Evolutionary conservation across 2,888 invertebrate species (phyloP), one percentile per base, ranked within the genome.

Genomic region (Drosophila phalerata): DNA sequence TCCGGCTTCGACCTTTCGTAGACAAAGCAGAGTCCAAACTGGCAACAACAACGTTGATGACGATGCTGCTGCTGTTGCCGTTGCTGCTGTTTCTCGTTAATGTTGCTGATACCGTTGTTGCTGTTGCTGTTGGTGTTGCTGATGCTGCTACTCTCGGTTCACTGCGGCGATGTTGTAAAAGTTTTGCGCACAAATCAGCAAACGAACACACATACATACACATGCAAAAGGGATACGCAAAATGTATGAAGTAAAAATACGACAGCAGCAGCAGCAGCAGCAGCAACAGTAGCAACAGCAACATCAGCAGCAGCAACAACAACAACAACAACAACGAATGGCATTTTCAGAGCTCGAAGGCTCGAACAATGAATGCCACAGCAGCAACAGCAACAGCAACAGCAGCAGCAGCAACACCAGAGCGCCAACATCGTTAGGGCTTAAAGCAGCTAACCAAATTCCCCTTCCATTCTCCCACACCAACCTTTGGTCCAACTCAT

Each of bases 101-200:
- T 22, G 45, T 9, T 55, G 53, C 67, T 51, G 65, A 49, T 67
- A 67, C 51, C 56, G 78, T 55, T 65, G 75, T 77, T 75, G 77
- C 72, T 79, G 74, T 78, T 32, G 57, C 57, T 65, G 69, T 32
- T 60, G 65, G 61, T 65, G 70, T 17, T 58, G 60, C 57, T 71
- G 84, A 61, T 81, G 67, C 67, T 70, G 79, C 72, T 84, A 64
- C 83, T 80, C 81, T 79, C 73, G 77, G 69, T 79, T 77, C 83
- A 80, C 67, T 76, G 69, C 77, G 67, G 89, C 74, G 88, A 84
- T 85, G 89, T 85, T 85, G 84, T 88, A 88, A 88, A 90, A 89
- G 77, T 90, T 89, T 89, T 83, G 89, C 81, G 89, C 88, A 90
- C 89, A 90, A 90, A 89, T 90, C 87, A 89, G 77, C 83, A 85